Conservation (phyloP, 2,888 invertebrate species). For the Yponomeuta sedellus region DNA sequence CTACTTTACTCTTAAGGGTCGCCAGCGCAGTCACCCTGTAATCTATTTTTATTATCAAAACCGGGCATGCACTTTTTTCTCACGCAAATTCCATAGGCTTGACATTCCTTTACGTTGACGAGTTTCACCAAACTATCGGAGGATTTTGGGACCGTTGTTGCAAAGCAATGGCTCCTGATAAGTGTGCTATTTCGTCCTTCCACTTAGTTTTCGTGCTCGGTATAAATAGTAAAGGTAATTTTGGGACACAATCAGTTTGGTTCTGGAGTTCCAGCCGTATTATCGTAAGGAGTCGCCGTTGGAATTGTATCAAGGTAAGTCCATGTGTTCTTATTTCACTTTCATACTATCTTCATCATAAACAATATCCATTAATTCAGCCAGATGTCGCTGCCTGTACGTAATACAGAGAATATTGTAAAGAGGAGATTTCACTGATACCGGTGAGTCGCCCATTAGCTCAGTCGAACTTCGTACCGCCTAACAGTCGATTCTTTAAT, state of each 20-base stretch:
- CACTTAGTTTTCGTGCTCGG: background rate
- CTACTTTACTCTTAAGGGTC: background rate
- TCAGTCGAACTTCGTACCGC: too few relatives aligned
- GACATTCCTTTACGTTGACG: constrained; percentile 56
- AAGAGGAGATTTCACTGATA: too few relatives aligned
- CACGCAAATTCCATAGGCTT: constrained; percentile 6
- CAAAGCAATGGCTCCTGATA: constrained; percentile 51
- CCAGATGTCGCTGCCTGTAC: too few relatives aligned
- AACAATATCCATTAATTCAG: too few relatives aligned
- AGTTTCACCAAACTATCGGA: constrained; percentile 29
- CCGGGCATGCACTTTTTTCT: constrained; percentile 6
- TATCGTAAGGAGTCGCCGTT: background rate
- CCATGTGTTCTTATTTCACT: background rate
- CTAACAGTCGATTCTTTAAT: too few relatives aligned
- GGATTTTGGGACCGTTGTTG: constrained; percentile 33
- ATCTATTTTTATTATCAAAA: background rate
- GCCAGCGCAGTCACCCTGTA: background rate
- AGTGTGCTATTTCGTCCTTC: constrained; percentile 18
- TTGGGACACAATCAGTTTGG: background rate
- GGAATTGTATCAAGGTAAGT: constrained; percentile 31
- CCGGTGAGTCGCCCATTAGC: too few relatives aligned
- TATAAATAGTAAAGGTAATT: background rate
- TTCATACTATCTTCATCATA: too few relatives aligned
- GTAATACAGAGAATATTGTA: too few relatives aligned
- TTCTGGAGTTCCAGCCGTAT: background rate